phyloP scores from a whole-genome alignment of 2,113 vertebrate species.

The Oxyura jamaicensis region DNA sequence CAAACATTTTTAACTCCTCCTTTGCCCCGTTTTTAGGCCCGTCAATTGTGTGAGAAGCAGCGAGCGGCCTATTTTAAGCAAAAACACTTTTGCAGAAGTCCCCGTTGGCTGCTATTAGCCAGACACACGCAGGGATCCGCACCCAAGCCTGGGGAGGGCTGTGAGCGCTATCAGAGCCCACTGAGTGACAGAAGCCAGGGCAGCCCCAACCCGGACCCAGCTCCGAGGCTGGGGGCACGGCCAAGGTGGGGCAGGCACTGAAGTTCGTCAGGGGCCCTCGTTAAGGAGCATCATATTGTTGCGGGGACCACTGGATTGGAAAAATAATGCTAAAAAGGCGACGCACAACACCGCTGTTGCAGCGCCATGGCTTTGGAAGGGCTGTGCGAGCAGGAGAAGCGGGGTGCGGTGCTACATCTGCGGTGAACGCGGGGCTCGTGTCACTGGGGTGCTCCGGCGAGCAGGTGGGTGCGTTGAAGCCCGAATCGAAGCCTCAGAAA shows the following conservation, averaged over 20 bases:
- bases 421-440: not conserved
- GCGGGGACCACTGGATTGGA: not conserved
- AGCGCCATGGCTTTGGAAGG: not conserved
- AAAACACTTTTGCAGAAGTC: slow-evolving; percentile 2
- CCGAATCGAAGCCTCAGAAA: slow-evolving; percentile 17
- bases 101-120: slow-evolving; percentile 27
- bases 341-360: not conserved
- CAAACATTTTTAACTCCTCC: not conserved
- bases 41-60: not conserved
- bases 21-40: not conserved
- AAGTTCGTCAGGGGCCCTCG: not conserved
- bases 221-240: not conserved
- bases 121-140: not conserved
- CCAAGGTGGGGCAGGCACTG: not conserved
- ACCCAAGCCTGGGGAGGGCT: not conserved
- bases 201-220: not conserved
- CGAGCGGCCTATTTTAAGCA: slow-evolving; percentile 42
- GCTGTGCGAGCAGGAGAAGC: not conserved
- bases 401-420: not conserved
- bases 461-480: not conserved
- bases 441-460: not conserved
- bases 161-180: not conserved
- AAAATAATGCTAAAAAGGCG: not conserved
- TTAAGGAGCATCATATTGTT: not conserved
- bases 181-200: slow-evolving; percentile 35